Percentiles rank a stretch among this genome's conserved stretches.
Conservation (phyloP, 2,113 vertebrate species). For the Orcinus orca region DNA sequence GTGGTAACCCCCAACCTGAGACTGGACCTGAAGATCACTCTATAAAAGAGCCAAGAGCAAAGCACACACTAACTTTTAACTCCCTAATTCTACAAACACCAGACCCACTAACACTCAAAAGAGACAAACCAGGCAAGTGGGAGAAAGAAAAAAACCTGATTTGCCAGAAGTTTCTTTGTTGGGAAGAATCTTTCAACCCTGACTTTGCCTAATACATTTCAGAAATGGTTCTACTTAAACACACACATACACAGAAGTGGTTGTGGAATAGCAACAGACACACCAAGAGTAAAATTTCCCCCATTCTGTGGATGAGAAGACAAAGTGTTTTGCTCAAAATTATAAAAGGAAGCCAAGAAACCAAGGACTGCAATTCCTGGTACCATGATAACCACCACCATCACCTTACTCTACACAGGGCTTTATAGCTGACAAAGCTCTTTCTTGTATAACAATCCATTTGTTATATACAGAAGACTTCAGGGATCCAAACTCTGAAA, state of each 20-base stretch:
- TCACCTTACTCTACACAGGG: background rate
- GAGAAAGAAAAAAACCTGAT: background rate
- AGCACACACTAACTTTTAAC: background rate
- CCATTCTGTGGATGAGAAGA: background rate
- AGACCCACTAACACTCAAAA: background rate
- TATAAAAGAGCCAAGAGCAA: background rate
- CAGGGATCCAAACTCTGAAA: conserved; percentile 19
- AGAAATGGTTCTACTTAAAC: background rate
- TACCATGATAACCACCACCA: background rate
- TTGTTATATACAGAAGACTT: background rate
- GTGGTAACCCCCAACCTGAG: background rate
- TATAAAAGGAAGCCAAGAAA: background rate
- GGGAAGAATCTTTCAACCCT: background rate
- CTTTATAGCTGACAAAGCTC: background rate
- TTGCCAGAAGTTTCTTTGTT: background rate
- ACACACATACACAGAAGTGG: background rate
- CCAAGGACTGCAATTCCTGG: background rate
- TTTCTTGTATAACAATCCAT: background rate
- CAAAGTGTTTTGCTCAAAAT: background rate
- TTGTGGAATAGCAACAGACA: background rate
- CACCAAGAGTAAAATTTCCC: background rate
- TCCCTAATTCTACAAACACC: background rate
- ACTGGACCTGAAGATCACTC: background rate
- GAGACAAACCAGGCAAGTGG: background rate
- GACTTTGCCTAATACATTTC: conserved; percentile 8